These are phyloP conservation scores for Malthinus seriepunctatus DNA, from an alignment of 2,888 invertebrate genomes.

Conservation along the genomic window DNA sequence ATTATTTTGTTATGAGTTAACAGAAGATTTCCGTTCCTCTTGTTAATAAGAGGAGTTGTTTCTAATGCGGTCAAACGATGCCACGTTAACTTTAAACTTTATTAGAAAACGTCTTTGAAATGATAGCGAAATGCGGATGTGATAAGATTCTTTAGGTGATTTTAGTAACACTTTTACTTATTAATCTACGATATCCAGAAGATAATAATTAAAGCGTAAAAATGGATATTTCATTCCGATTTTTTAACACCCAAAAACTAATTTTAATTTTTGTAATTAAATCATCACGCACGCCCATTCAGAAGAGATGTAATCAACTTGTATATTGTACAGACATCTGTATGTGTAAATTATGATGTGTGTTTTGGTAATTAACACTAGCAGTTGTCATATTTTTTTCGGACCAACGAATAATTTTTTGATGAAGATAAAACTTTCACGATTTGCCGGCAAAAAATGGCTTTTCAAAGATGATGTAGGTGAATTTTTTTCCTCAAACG, in stretches of 20 bases:
- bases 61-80: background rate
- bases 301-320: background rate
- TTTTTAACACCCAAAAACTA: background rate
- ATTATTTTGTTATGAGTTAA: constrained; percentile 10
- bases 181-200: background rate
- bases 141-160: constrained; percentile 4
- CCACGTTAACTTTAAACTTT: constrained; percentile 2
- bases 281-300: constrained; percentile 11
- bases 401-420: too few species aligned
- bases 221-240: too few species aligned
- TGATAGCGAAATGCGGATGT: constrained; percentile 13
- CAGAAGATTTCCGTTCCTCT: constrained; percentile 9
- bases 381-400: background rate
- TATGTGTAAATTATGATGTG: constrained; percentile 4
- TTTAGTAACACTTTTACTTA: constrained; percentile 11
- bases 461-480: constrained; percentile 4
- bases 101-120: constrained; percentile 4
- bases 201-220: too few species aligned
- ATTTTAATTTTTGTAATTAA: constrained; percentile 12
- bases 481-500: constrained; percentile 7
- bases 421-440: constrained; percentile 3
- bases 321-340: background rate
- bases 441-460: background rate
- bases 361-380: constrained; percentile 1
- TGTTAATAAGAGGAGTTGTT: background rate